Evolutionary conservation across 2,888 invertebrate genomes (phyloP).

Genomic region (Dascillus cervinus): DNA sequence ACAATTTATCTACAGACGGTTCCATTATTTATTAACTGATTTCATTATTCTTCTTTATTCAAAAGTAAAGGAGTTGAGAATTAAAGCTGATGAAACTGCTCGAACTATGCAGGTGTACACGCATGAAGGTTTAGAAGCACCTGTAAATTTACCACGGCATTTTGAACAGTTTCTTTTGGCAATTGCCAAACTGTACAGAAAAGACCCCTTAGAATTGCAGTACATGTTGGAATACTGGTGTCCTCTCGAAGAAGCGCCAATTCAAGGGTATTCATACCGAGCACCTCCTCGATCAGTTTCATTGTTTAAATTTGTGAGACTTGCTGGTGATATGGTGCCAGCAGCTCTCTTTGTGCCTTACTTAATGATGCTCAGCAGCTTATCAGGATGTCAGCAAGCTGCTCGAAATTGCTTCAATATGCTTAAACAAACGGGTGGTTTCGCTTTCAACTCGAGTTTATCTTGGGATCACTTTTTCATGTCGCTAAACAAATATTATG

Average conservation of each 20-base stretch:
- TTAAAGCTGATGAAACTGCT: slow-evolving; percentile 83
- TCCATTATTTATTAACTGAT: slow-evolving; percentile 82
- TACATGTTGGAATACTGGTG: slow-evolving; percentile 81
- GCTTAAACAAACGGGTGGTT: slow-evolving; percentile 58
- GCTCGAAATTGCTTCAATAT: slow-evolving; percentile 73
- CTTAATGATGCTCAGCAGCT: slow-evolving; percentile 75
- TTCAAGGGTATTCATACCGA: slow-evolving; percentile 36
- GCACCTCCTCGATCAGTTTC: slow-evolving; percentile 63
- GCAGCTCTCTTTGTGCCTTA: slow-evolving; percentile 80
- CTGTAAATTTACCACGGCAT: slow-evolving; percentile 65
- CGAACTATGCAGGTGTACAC: slow-evolving; percentile 67
- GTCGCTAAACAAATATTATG: slow-evolving; percentile 66
- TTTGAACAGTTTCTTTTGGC: slow-evolving; percentile 78
- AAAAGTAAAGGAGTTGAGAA: slow-evolving; percentile 76
- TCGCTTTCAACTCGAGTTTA: slow-evolving; percentile 47
- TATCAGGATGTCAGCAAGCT: slow-evolving; percentile 68
- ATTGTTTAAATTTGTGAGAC: slow-evolving; percentile 83
- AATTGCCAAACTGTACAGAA: slow-evolving; percentile 68
- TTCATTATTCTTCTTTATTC: slow-evolving; percentile 90
- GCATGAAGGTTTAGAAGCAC: slow-evolving; percentile 70
- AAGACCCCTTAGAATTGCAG: slow-evolving; percentile 61
- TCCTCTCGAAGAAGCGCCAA: slow-evolving; percentile 45
- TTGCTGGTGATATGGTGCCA: slow-evolving; percentile 80
- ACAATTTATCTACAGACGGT: slow-evolving; percentile 74
- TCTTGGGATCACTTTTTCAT: slow-evolving; percentile 83